Conservation (phyloP, 2,888 invertebrate genomes). For the Ceriagrion tenellum region DNA sequence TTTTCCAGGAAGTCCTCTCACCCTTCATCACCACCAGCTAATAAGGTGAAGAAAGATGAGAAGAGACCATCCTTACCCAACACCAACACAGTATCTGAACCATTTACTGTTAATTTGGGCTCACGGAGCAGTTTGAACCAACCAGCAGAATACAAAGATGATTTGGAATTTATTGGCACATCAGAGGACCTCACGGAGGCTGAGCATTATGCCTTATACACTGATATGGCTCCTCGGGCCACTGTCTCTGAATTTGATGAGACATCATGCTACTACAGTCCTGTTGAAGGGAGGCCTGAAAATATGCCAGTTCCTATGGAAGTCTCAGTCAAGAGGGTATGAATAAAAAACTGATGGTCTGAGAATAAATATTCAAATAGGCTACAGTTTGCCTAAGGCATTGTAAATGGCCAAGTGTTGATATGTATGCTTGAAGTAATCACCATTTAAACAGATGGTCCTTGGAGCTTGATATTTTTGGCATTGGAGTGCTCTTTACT, state of each 20-base stretch:
- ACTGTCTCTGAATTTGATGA: conserved; percentile 94
- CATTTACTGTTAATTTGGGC: conserved; percentile 11
- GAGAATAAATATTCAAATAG: not conserved
- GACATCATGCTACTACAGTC: conserved; percentile 91
- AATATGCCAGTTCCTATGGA: conserved; percentile 57
- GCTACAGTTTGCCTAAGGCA: conserved; percentile 23
- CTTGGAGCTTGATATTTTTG: not conserved
- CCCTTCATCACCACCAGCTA: not conserved
- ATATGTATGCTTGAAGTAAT: conserved; percentile 44
- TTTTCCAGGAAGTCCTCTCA: conserved; percentile 71
- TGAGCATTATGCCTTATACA: conserved; percentile 93
- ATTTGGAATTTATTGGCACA: conserved; percentile 74
- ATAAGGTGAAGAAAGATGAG: conserved; percentile 68
- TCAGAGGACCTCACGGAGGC: conserved; percentile 90
- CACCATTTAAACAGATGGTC: not conserved
- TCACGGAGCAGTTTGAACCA: conserved; percentile 50
- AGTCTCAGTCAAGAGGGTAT: conserved; percentile 44
- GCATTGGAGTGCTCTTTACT: not conserved
- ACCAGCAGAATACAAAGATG: conserved; percentile 12
- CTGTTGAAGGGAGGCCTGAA: conserved; percentile 85
- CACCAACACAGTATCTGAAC: conserved; percentile 35
- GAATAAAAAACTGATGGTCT: not conserved
- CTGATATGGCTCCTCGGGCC: conserved; percentile 91
- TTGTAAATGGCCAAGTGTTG: not conserved
- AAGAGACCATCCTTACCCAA: conserved; percentile 57